phyloP scores from a whole-genome alignment of 2,113 vertebrate species.

The Grus americana region DNA sequence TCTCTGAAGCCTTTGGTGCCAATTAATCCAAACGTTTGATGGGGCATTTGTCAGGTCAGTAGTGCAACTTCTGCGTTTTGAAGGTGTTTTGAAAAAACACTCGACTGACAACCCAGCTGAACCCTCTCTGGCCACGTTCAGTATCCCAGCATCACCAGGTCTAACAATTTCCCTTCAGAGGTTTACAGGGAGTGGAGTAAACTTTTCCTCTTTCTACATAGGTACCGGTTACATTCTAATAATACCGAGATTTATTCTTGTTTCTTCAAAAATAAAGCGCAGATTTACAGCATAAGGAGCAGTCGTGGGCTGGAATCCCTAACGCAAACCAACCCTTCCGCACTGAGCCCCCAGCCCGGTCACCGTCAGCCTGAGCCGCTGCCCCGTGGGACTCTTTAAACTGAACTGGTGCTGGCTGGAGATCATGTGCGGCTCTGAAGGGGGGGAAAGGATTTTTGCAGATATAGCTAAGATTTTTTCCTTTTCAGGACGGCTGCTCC shows the following conservation, averaged over 20 bases:
- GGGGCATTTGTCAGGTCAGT: not conserved
- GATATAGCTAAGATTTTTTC: not conserved
- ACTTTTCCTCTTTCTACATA: not conserved
- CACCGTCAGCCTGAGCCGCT: not conserved
- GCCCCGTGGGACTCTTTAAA: not conserved
- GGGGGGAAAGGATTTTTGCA: not conserved
- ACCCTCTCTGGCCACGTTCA: rapidly evolving
- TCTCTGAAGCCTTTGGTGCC: not conserved
- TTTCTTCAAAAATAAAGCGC: not conserved
- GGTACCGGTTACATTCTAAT: not conserved
- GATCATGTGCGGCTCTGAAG: not conserved
- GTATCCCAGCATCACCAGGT: not conserved
- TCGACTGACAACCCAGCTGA: not conserved
- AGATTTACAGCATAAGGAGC: not conserved
- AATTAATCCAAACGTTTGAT: not conserved
- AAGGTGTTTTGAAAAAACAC: not conserved
- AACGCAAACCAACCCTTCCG: not conserved
- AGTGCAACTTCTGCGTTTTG: not conserved
- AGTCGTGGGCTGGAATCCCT: not conserved
- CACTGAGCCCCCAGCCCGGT: not conserved
- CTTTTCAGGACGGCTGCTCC: not conserved
- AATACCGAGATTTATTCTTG: not conserved
- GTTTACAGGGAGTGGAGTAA: not conserved
- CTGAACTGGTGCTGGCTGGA: not conserved
- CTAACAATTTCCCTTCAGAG: not conserved